A percentile compares a stretch with the other conserved stretches of the same genome.
Evolutionary conservation across 2,797 vertebrate genomes (phyloP).

Genomic region (Aphelocoma californica): DNA sequence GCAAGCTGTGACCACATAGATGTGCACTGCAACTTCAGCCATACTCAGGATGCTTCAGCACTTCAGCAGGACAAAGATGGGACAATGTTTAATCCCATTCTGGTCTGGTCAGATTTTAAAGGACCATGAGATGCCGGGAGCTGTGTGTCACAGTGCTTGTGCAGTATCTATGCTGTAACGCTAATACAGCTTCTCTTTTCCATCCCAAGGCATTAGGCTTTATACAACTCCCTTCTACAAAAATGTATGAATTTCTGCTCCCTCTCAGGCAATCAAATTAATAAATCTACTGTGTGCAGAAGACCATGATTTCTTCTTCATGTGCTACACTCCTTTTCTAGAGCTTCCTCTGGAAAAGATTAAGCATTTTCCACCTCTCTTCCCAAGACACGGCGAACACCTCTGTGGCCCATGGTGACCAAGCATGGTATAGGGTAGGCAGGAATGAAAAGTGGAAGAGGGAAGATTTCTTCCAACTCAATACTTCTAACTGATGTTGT

Average conservation of each 20-base stretch:
- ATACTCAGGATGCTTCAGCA: background rate
- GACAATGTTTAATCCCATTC: background rate
- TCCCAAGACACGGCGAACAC: background rate
- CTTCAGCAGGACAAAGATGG: background rate
- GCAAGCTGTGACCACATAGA: background rate
- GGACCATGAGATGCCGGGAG: background rate
- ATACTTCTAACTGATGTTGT: background rate
- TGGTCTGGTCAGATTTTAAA: background rate
- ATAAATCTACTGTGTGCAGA: background rate
- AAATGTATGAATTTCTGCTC: background rate
- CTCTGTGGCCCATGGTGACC: fast-evolving
- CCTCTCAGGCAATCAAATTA: fast-evolving
- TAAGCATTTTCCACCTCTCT: background rate
- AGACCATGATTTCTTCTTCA: background rate
- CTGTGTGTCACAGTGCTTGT: background rate
- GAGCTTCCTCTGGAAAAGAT: background rate
- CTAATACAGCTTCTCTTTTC: background rate
- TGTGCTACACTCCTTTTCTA: background rate
- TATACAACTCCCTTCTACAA: background rate
- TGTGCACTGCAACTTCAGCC: background rate
- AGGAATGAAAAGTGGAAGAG: background rate
- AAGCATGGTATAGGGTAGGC: background rate
- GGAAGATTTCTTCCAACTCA: background rate
- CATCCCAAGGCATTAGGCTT: background rate
- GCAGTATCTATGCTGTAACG: background rate